These are phyloP conservation scores for Poecilia wingei DNA, from an alignment of 2,797 vertebrate genomes.

Conservation along the genomic window DNA sequence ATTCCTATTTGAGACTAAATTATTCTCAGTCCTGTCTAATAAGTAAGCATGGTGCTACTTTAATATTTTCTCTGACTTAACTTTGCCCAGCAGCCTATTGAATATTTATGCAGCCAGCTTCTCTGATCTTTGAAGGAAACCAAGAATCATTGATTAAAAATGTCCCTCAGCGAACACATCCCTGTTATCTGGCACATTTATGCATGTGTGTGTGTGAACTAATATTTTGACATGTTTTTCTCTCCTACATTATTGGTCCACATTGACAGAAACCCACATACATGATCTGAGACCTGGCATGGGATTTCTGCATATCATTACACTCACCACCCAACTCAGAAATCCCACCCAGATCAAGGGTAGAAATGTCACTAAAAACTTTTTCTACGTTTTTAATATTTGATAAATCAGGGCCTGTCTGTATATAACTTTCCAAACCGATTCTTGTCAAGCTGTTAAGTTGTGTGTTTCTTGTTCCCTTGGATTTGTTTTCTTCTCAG, in stretches of 20 bases:
- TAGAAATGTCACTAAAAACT: neutral
- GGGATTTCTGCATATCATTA: neutral
- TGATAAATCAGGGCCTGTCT: neutral
- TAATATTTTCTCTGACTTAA: neutral
- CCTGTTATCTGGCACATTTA: neutral
- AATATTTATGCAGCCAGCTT: neutral
- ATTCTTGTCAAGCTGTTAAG: neutral
- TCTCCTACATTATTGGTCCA: neutral
- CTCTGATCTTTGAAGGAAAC: slow-evolving; percentile 1
- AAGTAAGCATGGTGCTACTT: neutral
- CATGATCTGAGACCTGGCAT: neutral
- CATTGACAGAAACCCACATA: neutral
- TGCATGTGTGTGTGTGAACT: neutral
- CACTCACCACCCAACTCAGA: neutral
- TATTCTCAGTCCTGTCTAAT: neutral
- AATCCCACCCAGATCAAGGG: neutral
- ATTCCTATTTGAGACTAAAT: neutral
- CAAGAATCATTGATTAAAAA: neutral
- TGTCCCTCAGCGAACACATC: neutral
- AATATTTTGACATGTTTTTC: neutral
- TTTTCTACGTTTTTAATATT: neutral
- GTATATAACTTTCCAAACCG: neutral
- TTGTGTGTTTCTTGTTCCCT: neutral
- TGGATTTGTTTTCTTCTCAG: neutral
- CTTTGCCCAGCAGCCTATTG: neutral